Conservation (phyloP, 2,888 invertebrate species). For the Pantelozetes paolii region DNA sequence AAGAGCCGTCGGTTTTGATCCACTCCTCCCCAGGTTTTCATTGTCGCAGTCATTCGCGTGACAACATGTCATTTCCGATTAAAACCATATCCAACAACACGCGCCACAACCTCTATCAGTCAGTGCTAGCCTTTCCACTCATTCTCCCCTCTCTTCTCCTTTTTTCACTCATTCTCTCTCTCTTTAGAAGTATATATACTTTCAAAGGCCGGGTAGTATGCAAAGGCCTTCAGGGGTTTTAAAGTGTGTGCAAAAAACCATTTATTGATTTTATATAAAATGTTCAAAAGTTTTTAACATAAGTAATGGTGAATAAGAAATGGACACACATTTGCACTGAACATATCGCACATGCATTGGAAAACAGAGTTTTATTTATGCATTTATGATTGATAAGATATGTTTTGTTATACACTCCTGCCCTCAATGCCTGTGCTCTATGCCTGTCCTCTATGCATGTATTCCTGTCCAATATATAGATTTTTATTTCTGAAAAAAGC, state of each 20-base stretch:
- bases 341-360: background rate
- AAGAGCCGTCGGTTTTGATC: constrained; percentile 24
- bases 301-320: constrained; percentile 27
- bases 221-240: constrained; percentile 39
- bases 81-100: constrained; percentile 35
- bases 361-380: constrained; percentile 27
- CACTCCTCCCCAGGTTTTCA: constrained; percentile 34
- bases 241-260: constrained; percentile 36
- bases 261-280: constrained; percentile 38
- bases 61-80: constrained; percentile 43
- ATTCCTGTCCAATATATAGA: constrained; percentile 7
- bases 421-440: background rate
- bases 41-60: constrained; percentile 34
- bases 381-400: constrained; percentile 33
- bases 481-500: constrained; percentile 1
- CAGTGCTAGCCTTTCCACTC: background rate
- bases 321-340: constrained; percentile 17
- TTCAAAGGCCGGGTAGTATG: background rate
- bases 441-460: background rate
- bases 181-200: background rate
- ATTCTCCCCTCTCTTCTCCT: constrained; percentile 7
- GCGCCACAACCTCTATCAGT: constrained; percentile 31
- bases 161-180: background rate
- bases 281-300: constrained; percentile 2
- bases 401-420: background rate